Base-by-base conservation (phyloP, 1,140 invertebrate species). In the Carposina sasakii region DNA sequence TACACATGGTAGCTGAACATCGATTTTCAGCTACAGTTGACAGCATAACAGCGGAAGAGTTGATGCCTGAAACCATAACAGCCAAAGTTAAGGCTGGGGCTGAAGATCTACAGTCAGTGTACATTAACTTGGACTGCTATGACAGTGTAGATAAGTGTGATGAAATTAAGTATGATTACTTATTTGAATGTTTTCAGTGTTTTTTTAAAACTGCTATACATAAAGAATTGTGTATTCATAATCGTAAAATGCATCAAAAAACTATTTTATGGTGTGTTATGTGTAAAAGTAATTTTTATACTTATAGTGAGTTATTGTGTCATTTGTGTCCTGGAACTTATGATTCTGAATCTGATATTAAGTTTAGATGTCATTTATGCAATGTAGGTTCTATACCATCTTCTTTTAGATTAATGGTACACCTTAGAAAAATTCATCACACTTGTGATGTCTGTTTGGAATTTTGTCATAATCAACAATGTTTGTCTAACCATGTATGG, bases 391-490 rank as follows among this genome's bases (percentile, higher is more conserved):
- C 88, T 52, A 86, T 96, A 44, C 92, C 93, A n/a, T 94, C 93
- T 21, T 90, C 92, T 3, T 95, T 96, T 76, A 87, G 92, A 34
- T 79, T 94, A 24, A 94, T 95, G 92, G 93, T 96, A 20, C 94
- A 96, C 81, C 71, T 95, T 48, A 71, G 94, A 22, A 94, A 94
- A 69, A 87, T 89, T 47, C 94, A 96, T 74, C 90, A 93, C 70
- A 89, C 90, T 1, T 96, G 94, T 81, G 93, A 96, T 81, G 91
- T 95, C 3, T 96, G 94, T 73, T 81, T 95, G 48, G 93, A 95
- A 73, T 88, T 89, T 40, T 93, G 92, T 49, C 88, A 90, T 40
- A 92, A 90, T 74, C 93, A 95, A 65, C 89, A 90, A 49, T 88
- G 90, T 59, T 77, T 96, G 0, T 94, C 93, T 5, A 92, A 92